phyloP scores from a whole-genome alignment of 1,140 invertebrate genomes.

The Ephestia elutella region DNA sequence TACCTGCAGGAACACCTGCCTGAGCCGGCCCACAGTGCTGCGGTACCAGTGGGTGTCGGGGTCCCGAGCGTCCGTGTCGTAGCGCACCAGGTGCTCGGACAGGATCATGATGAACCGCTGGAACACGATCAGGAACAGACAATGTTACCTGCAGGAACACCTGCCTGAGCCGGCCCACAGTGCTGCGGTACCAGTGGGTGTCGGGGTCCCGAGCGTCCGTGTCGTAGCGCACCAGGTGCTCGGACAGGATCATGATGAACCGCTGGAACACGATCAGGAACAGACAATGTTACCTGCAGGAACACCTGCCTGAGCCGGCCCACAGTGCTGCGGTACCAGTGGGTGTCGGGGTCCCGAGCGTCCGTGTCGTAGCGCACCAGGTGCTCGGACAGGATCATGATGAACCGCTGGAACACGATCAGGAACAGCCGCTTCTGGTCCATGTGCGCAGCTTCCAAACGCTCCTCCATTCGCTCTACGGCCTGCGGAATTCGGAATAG shows the following conservation, averaged over 20 bases:
- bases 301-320: slow-evolving; percentile 97
- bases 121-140: too few relatives aligned
- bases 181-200: too few relatives aligned
- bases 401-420: slow-evolving; percentile 98
- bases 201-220: too few relatives aligned
- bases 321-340: slow-evolving; percentile 97
- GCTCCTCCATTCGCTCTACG: slow-evolving; percentile 97
- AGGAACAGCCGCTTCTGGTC: slow-evolving; percentile 98
- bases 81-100: too few relatives aligned
- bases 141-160: too few relatives aligned
- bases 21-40: slow-evolving; percentile 81
- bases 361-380: slow-evolving; percentile 94
- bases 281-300: slow-evolving; percentile 75
- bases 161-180: too few relatives aligned
- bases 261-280: too few relatives aligned
- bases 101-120: too few relatives aligned
- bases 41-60: too few relatives aligned
- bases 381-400: slow-evolving; percentile 98
- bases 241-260: too few relatives aligned
- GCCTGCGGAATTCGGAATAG: slow-evolving; percentile 61
- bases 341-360: slow-evolving; percentile 93
- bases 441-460: slow-evolving; percentile 93
- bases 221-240: background rate
- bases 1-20: slow-evolving; percentile 90
- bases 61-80: too few relatives aligned